Evolutionary conservation across 2,888 invertebrate species (phyloP).

Genomic region (Aromia moschata): DNA sequence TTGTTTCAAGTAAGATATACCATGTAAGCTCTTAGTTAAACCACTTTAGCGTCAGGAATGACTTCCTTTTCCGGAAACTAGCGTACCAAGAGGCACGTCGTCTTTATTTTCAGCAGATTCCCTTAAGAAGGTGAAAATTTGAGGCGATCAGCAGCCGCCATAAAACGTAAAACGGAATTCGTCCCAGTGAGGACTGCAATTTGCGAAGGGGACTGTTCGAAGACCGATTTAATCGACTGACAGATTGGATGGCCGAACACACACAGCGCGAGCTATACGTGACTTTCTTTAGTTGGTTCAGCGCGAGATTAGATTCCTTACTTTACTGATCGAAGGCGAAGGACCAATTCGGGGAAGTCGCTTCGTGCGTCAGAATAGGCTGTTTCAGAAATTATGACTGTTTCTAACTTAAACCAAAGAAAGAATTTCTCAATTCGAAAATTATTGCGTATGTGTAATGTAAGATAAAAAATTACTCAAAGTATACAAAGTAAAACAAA

Average conservation of each 20-base stretch:
- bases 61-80: neutral
- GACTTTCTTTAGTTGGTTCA: conserved; percentile 13
- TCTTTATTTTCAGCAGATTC: neutral
- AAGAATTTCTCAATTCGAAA: too few relatives aligned
- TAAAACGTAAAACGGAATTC: neutral
- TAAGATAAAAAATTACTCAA: too few relatives aligned
- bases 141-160: neutral
- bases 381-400: too few relatives aligned
- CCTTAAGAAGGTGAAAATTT: neutral
- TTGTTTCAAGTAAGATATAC: too few relatives aligned
- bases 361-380: too few relatives aligned
- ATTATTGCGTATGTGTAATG: too few relatives aligned
- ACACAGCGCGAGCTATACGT: conserved; percentile 14
- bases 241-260: conserved; percentile 9
- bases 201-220: conserved; percentile 5
- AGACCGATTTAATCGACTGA: conserved; percentile 8
- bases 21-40: too few relatives aligned
- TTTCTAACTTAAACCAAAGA: too few relatives aligned
- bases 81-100: neutral
- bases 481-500: too few relatives aligned
- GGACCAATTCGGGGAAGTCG: too few relatives aligned
- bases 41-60: too few relatives aligned
- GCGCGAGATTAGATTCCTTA: conserved; percentile 15
- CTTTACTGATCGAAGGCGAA: conserved; percentile 15
- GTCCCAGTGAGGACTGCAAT: neutral